A percentile compares a stretch with the other conserved stretches of the same genome.
Evolutionary conservation across 2,113 vertebrate species (phyloP).

Genomic region (Rhadina sibilatrix): DNA sequence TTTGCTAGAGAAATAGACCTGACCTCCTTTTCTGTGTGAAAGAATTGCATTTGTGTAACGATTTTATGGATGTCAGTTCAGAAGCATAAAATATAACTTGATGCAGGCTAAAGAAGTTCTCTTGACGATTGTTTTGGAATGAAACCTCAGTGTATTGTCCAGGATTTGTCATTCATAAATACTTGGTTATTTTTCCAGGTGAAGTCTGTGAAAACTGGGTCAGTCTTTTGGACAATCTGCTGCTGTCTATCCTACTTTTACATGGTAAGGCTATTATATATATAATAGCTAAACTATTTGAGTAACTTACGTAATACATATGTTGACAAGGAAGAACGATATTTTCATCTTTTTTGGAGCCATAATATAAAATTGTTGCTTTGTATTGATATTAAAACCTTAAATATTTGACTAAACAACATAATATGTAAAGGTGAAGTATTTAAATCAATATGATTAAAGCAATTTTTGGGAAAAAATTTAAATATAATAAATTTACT

Average conservation of each 20-base stretch:
- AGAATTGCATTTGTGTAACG: background rate
- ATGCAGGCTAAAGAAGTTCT: background rate
- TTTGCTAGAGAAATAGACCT: background rate
- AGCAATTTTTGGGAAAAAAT: background rate
- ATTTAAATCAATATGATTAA: background rate
- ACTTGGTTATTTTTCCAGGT: conserved; percentile 75
- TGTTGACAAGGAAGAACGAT: background rate
- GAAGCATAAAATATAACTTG: background rate
- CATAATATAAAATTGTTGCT: background rate
- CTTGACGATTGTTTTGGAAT: background rate
- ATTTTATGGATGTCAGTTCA: background rate
- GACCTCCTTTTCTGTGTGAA: background rate
- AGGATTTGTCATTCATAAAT: background rate
- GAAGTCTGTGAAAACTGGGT: conserved; percentile 96
- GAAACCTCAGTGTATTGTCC: background rate
- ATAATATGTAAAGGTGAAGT: background rate
- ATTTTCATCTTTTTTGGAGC: background rate
- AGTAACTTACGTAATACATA: background rate
- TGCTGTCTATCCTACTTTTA: conserved; percentile 97
- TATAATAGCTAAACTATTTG: background rate
- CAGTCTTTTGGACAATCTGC: conserved; percentile 95
- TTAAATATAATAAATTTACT: background rate
- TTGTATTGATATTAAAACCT: background rate
- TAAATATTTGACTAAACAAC: background rate
- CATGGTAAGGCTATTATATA: conserved; percentile 83